Percentiles rank a stretch among this genome's conserved stretches.
These are phyloP conservation scores for Amyelois transitella DNA, from an alignment of 1,140 invertebrate species.

Conservation along the genomic window DNA sequence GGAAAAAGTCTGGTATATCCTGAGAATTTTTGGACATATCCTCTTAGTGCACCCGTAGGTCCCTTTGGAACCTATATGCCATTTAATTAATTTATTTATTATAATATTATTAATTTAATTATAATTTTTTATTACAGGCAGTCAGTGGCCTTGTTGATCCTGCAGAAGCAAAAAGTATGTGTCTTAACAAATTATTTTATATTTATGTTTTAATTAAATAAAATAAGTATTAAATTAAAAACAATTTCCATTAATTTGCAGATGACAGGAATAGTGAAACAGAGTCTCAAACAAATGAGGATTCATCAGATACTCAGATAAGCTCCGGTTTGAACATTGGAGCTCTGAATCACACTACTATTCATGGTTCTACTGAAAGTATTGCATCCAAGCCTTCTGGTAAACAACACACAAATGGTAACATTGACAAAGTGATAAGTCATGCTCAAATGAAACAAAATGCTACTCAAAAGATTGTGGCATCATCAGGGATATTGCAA, in stretches of 20 bases:
- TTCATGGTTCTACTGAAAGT: constrained; percentile 76
- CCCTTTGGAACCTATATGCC: no score
- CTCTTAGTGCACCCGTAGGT: no score
- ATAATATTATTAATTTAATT: background rate
- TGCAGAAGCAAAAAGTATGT: constrained; percentile 75
- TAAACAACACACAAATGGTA: constrained; percentile 79
- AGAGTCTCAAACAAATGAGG: constrained; percentile 89
- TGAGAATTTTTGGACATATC: no score
- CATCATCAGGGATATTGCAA: constrained; percentile 72
- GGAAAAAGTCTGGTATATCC: no score
- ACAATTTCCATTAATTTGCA: constrained; percentile 58
- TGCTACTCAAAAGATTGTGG: constrained; percentile 68
- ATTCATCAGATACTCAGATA: constrained; percentile 83
- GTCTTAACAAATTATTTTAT: constrained; percentile 5
- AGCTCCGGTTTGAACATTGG: constrained; percentile 55
- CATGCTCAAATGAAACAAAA: constrained; percentile 53
- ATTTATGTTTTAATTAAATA: background rate
- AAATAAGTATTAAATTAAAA: constrained; percentile 4
- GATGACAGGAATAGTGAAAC: constrained; percentile 90
- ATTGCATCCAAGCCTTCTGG: constrained; percentile 78
- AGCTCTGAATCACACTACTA: constrained; percentile 78
- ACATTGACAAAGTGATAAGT: constrained; percentile 57
- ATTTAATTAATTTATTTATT: no score
- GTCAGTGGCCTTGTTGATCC: constrained; percentile 84
- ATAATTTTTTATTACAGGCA: constrained; percentile 77